Conservation (phyloP, 37 sponge, comb jelly and placozoan genomes). For the Corticium candelabrum region DNA sequence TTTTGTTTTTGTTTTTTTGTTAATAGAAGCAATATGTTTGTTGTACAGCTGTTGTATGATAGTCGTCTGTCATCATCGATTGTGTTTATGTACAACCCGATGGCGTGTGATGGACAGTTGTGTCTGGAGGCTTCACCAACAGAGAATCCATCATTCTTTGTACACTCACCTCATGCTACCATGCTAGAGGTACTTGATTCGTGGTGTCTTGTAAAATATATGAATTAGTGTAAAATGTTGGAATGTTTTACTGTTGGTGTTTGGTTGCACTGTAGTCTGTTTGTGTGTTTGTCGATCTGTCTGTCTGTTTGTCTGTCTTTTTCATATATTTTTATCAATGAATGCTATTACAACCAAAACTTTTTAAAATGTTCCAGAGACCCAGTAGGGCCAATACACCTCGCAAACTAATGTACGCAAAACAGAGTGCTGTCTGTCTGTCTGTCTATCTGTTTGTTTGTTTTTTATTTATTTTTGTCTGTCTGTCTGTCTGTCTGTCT, state of each 20-base stretch:
- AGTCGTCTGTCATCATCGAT: constrained; percentile 52
- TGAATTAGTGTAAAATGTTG: neutral
- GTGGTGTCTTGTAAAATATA: neutral
- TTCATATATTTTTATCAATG: too few relatives aligned
- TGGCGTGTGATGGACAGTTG: constrained; percentile 83
- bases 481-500: neutral
- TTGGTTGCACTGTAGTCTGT: neutral
- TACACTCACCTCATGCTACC: constrained; percentile 80
- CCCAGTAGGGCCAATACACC: too few relatives aligned
- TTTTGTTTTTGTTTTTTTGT: neutral
- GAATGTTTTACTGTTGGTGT: neutral
- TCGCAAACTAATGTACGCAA: too few relatives aligned
- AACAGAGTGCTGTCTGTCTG: too few relatives aligned
- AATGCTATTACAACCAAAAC: too few relatives aligned
- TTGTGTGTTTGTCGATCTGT: too few relatives aligned
- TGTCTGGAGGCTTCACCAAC: constrained; percentile 70
- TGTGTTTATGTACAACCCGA: constrained; percentile 79
- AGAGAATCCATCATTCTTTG: constrained; percentile 52
- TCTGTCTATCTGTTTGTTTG: too few relatives aligned
- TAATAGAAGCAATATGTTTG: neutral
- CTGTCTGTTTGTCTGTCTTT: too few relatives aligned
- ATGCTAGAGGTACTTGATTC: constrained; percentile 55
- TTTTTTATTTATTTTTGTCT: too few relatives aligned
- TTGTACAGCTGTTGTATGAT: constrained; percentile 46
- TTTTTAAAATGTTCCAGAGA: too few relatives aligned